Evolutionary conservation across 2,113 vertebrate species (phyloP), one percentile per base, ranked within the genome.

Genomic region (Salvelinus sp.): DNA sequence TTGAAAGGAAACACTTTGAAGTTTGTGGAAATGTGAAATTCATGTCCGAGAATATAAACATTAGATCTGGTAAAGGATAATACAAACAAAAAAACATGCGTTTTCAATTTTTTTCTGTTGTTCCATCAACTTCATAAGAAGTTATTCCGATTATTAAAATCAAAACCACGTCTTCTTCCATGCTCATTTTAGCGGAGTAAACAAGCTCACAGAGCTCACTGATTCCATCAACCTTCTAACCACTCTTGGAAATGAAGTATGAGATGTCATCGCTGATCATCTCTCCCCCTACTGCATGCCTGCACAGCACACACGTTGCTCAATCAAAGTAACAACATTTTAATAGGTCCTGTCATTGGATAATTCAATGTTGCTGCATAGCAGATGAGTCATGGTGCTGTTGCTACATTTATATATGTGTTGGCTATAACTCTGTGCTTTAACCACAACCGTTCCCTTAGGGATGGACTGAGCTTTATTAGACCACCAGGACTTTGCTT

Each of bases 251-350:
- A 20, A 44, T 44, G 71, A 9, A 0, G 5, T 2, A 20, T 66
- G 60, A 75, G 68, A 22, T 48, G 14, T 6, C 66, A 50, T 78
- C 47, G 0, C 20, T 60, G 5, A 60, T 10, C 38, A 14, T 57
- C 54, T 58, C 67, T 68, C 63, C 58, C 78, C 58, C 78, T 22
- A 3, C 57, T 69, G 60, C 77, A 83, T 70, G 79, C 75, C 81
- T 76, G 72, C 57, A 72, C 82, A 86, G 66, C 74, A 80, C 70
- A 6, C 4, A 66, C 77, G 81, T 81, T 80, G 78, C 76, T 84
- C 75, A 83, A 67, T 82, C 80, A 69, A 33, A 7, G 25, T 65
- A 65, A 74, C 77, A 27, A 69, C 80, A 75, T 48, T 58, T 79
- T 47, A 82, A 74, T 65, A 9, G 38, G 12, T 73, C 77, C 75